phyloP scores from a whole-genome alignment of 1,140 invertebrate species.

The Drosophila littoralis region DNA sequence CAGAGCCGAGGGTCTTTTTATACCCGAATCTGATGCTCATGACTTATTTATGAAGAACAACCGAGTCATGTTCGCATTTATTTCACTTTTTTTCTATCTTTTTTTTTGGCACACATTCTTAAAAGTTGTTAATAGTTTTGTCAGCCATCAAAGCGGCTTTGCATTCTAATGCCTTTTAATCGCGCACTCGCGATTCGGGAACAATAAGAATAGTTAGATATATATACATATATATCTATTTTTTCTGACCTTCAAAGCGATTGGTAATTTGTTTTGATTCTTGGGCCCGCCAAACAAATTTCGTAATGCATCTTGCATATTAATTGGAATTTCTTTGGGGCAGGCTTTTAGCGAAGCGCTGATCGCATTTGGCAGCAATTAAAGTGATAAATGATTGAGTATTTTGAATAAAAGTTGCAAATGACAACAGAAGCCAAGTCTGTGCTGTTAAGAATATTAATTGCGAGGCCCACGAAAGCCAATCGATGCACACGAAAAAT shows the following conservation, averaged over 20 bases:
- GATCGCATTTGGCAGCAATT: conserved; percentile 57
- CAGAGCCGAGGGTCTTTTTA: conserved; percentile 52
- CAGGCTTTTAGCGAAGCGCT: conserved; percentile 18
- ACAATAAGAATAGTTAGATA: conserved; percentile 29
- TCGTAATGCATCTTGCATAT: conserved; percentile 63
- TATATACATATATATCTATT: background rate
- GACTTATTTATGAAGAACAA: conserved; percentile 70
- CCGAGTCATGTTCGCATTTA: conserved; percentile 1
- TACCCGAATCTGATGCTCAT: conserved; percentile 61
- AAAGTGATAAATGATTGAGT: conserved; percentile 59
- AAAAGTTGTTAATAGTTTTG: conserved; percentile 56
- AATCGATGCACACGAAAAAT: background rate
- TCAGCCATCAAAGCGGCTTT: conserved; percentile 47
- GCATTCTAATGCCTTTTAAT: conserved; percentile 76
- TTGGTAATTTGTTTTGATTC: conserved; percentile 40
- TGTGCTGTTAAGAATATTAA: background rate
- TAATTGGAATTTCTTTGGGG: conserved; percentile 54
- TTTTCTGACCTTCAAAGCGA: conserved; percentile 62
- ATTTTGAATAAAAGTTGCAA: conserved; percentile 10
- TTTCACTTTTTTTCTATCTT: background rate
- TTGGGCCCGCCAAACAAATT: conserved; percentile 41
- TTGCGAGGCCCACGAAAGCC: background rate
- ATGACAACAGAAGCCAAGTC: conserved; percentile 10
- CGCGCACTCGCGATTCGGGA: conserved; percentile 51
- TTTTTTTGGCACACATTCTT: conserved; percentile 1